phyloP scores from a whole-genome alignment of 2,113 vertebrate genomes.

The Terrapene triunguis region DNA sequence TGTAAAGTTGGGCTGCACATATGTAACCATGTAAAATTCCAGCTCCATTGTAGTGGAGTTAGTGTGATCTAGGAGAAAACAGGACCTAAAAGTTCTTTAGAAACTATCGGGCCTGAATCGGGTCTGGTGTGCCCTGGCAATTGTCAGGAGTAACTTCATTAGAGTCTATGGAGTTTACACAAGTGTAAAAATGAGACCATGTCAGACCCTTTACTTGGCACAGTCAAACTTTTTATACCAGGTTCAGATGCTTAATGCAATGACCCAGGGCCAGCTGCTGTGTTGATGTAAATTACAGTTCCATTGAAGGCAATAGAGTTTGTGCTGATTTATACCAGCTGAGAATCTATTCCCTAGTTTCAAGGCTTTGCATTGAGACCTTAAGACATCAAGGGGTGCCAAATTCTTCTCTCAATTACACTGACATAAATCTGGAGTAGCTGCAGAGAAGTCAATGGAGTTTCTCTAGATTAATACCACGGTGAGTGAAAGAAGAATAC shows the following conservation, averaged over 20 bases:
- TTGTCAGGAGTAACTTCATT: constrained; percentile 58
- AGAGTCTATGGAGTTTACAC: constrained; percentile 60
- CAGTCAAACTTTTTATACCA: constrained; percentile 11
- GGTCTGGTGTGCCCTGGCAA: constrained; percentile 38
- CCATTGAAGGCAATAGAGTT: background rate
- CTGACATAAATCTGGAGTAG: background rate
- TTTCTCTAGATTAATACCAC: background rate
- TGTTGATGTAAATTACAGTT: background rate
- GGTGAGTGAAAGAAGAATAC: background rate
- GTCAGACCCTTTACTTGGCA: constrained; percentile 38
- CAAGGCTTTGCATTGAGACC: background rate
- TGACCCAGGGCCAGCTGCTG: background rate
- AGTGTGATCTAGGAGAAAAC: background rate
- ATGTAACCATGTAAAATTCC: background rate
- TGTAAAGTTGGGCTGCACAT: background rate
- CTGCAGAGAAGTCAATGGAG: fast-evolving
- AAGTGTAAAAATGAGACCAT: constrained; percentile 55
- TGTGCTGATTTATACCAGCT: background rate
- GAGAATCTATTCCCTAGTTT: background rate
- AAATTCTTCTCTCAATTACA: background rate
- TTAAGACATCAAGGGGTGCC: background rate
- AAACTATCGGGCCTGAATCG: constrained; percentile 30
- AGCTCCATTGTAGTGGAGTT: background rate
- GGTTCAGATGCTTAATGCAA: constrained; percentile 16
- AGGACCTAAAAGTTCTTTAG: background rate